Evolutionary conservation across 2,113 vertebrate genomes (phyloP), one percentile per base, ranked within the genome.

Genomic region (Stigmatopora argus): DNA sequence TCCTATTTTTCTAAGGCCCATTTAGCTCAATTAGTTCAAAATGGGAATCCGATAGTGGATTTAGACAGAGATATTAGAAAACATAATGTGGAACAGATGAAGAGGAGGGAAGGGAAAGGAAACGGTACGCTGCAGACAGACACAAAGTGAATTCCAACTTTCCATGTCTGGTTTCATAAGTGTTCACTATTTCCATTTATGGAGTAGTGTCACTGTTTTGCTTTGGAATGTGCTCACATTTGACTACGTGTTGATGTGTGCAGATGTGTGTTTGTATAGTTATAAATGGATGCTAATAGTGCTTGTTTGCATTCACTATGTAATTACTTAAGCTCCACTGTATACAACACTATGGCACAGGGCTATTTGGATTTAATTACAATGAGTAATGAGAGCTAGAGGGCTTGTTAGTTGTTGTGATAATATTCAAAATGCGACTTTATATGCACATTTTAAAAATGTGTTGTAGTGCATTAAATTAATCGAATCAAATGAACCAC

Each of bases 21-120:
- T 81, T 85, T 85, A 70, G 73, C 72, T 78, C 68, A 81, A 77
- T 83, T 73, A 78, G 52, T 56, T 51, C 59, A 46, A 72, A 78
- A 73, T 61, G 64, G 75, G 67, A 78, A 71, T 46, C 44, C 51
- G 60, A 70, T 68, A 68, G 67, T 5, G 2, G 38, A 66, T 69
- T 70, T 67, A 69, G 71, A 76, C 66, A 61, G 72, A 81, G 69
- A 78, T 68, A 78, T 77, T 72, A 80, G 63, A 69, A 75, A 75
- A 67, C 67, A 69, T 83, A 81, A 87, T 82, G 79, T 75, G 21
- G 74, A 85, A 69, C 81, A 86, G 79, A 86, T 78, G 80, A 82
- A 75, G 77, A 75, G 61, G 66, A 66, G 70, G 56, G 73, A 74
- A 77, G 59, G 73, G 71, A 73, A 73, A 62, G 61, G 70, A 77